Percentiles rank a stretch among this genome's conserved stretches.
Conservation (phyloP, 2,888 invertebrate species). For the Trissolcus brochymenae region DNA sequence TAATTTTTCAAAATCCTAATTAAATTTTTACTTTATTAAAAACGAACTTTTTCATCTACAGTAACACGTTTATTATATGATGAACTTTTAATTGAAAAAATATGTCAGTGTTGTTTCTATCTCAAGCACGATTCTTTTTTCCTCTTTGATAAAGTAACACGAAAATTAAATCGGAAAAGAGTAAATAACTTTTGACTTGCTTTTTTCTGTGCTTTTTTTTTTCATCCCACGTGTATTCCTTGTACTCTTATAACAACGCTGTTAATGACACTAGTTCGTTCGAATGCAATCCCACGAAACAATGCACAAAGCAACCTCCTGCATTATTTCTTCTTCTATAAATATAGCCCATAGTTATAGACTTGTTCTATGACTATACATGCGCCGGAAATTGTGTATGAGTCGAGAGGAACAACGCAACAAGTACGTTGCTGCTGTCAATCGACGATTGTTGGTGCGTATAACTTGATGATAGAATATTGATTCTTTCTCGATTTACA, state of each 20-base stretch:
- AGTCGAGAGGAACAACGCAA: constrained; percentile 39
- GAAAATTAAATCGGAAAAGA: constrained; percentile 21
- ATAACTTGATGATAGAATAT: constrained; percentile 36
- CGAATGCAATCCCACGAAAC: constrained; percentile 30
- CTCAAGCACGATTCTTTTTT: constrained; percentile 3
- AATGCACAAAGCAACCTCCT: constrained; percentile 28
- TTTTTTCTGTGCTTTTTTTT: not conserved
- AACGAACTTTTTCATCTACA: too few relatives aligned
- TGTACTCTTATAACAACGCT: constrained; percentile 11
- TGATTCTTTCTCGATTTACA: constrained; percentile 42
- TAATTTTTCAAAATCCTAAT: too few relatives aligned
- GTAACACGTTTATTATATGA: too few relatives aligned
- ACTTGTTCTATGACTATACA: constrained; percentile 20
- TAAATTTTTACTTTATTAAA: too few relatives aligned
- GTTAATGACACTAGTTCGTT: constrained; percentile 28
- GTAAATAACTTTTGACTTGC: constrained; percentile 21
- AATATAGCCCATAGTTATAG: too few relatives aligned
- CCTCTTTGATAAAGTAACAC: constrained; percentile 6
- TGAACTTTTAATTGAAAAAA: too few relatives aligned
- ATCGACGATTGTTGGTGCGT: not conserved
- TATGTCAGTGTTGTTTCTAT: constrained; percentile 1
- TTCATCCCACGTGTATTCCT: not conserved
- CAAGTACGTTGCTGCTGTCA: constrained; percentile 32
- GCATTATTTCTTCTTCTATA: constrained; percentile 25
- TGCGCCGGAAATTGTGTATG: constrained; percentile 32